phyloP scores from a whole-genome alignment of 2,888 invertebrate species.

The Synanthedon vespiformis region DNA sequence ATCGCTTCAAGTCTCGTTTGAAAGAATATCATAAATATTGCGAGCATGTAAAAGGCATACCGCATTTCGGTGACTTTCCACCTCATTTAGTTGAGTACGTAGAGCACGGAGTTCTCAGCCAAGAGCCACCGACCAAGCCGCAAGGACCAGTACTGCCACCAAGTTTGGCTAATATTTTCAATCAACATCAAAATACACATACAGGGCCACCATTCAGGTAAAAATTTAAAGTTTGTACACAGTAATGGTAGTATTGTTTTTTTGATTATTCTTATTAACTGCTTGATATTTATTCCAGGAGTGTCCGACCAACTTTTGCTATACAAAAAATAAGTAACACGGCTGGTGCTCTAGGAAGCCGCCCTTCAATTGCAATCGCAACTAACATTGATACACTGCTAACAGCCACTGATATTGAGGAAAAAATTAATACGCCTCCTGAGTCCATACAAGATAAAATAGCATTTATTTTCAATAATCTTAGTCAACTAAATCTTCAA shows the following conservation, averaged over 20 bases:
- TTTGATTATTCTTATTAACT: not conserved
- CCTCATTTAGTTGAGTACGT: slow-evolving; percentile 92
- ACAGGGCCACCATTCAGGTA: slow-evolving; percentile 63
- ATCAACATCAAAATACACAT: slow-evolving; percentile 61
- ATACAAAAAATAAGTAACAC: slow-evolving; percentile 73
- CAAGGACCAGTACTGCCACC: slow-evolving; percentile 79
- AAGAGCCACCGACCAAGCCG: slow-evolving; percentile 88
- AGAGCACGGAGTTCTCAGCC: slow-evolving; percentile 89
- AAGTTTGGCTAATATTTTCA: slow-evolving; percentile 72
- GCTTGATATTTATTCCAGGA: not conserved
- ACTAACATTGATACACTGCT: slow-evolving; percentile 97
- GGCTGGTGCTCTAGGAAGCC: slow-evolving; percentile 69
- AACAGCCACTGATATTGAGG: slow-evolving; percentile 93
- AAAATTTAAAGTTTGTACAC: not conserved
- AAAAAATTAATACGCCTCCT: slow-evolving; percentile 91
- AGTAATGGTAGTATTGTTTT: not conserved
- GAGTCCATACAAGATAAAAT: slow-evolving; percentile 97
- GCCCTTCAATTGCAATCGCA: slow-evolving; percentile 95
- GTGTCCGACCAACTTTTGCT: slow-evolving; percentile 54
- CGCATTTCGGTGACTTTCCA: slow-evolving; percentile 94
- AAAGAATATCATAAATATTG: slow-evolving; percentile 98
- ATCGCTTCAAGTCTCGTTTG: slow-evolving; percentile 91
- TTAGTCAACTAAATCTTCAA: slow-evolving; percentile 94
- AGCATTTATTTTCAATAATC: slow-evolving; percentile 98
- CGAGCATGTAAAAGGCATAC: slow-evolving; percentile 90